These are phyloP conservation scores for Lordiphosa stackelbergi DNA, from an alignment of 1,140 invertebrate genomes.

Conservation along the genomic window DNA sequence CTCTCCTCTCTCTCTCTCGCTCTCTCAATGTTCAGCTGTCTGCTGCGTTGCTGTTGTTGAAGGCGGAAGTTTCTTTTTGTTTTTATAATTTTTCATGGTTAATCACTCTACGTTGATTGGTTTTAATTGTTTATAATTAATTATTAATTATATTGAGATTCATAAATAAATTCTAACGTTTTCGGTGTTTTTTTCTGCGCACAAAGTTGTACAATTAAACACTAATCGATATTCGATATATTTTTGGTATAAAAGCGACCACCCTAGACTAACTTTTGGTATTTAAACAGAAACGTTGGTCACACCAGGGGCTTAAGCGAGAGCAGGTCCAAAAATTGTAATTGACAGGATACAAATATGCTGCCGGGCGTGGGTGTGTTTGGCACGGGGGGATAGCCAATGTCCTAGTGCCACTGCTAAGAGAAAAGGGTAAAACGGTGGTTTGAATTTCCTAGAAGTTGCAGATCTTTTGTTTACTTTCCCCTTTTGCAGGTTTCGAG, in stretches of 20 bases:
- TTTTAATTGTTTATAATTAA: slow-evolving; percentile 12
- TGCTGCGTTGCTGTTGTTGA: no score
- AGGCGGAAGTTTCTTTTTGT: slow-evolving; percentile 54
- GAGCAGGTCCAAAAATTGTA: neutral
- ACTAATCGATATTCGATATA: no score
- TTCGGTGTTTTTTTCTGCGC: slow-evolving; percentile 33
- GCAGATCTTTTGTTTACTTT: no score
- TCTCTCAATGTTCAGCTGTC: no score
- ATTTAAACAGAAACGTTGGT: no score
- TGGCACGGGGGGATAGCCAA: slow-evolving; percentile 93
- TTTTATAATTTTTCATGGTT: slow-evolving; percentile 49
- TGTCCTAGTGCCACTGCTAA: slow-evolving; percentile 92
- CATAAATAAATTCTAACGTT: slow-evolving; percentile 40
- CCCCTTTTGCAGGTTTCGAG: slow-evolving; percentile 80
- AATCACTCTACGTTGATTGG: slow-evolving; percentile 13
- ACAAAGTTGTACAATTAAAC: no score
- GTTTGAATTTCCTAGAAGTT: no score
- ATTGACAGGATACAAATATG: slow-evolving; percentile 19
- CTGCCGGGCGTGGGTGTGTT: slow-evolving; percentile 95
- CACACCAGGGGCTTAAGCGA: no score
- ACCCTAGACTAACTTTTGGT: no score
- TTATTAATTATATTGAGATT: slow-evolving; percentile 47
- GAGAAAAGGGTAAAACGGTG: slow-evolving; percentile 84
- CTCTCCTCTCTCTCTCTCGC: slow-evolving; percentile 8
- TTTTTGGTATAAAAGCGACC: no score